Evolutionary conservation across 2,113 vertebrate genomes (phyloP).

Genomic region (Noctilio leporinus): DNA sequence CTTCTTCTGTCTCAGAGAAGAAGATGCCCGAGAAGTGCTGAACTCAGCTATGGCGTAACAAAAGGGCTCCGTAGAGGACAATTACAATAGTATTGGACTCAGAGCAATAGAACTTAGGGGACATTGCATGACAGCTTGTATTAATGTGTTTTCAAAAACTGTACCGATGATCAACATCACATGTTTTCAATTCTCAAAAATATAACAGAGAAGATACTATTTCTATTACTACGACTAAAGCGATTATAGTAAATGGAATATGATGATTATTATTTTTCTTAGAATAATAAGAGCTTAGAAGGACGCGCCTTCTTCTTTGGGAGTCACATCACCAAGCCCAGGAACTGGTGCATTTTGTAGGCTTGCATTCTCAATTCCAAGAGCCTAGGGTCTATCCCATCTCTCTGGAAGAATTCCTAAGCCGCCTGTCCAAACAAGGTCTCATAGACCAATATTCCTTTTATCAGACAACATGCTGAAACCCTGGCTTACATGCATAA

Average conservation of each 20-base stretch:
- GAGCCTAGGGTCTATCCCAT: not conserved
- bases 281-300: not conserved
- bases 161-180: accelerated
- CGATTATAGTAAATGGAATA: accelerated
- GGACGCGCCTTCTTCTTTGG: not conserved
- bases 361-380: not conserved
- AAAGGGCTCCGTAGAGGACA: not conserved
- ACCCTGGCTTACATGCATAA: conserved; percentile 29
- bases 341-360: not conserved
- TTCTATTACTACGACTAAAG: accelerated
- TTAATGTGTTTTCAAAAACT: not conserved
- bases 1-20: not conserved
- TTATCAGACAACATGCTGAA: conserved; percentile 42
- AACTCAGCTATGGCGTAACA: not conserved
- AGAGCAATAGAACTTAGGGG: not conserved
- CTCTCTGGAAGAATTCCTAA: not conserved
- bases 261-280: not conserved
- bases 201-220: not conserved
- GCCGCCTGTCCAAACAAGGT: not conserved
- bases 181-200: not conserved
- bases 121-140: not conserved
- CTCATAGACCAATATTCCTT: not conserved
- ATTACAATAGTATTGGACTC: not conserved
- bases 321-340: not conserved
- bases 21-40: not conserved